These are phyloP conservation scores for Pteropus alecto DNA, from an alignment of 2,113 vertebrate genomes.

Conservation along the genomic window DNA sequence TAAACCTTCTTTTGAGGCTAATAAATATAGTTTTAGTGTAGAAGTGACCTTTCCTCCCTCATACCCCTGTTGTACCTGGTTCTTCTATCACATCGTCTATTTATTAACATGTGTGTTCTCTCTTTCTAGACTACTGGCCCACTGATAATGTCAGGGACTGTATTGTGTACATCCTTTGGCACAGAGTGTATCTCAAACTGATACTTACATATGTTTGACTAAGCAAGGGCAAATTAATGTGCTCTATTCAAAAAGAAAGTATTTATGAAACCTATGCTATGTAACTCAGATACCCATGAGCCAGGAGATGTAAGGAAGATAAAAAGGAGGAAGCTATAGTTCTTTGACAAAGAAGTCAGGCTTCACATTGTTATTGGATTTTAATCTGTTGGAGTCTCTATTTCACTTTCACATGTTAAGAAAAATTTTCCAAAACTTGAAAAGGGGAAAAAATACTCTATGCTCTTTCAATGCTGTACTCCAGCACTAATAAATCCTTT, in stretches of 20 bases:
- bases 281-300: not conserved
- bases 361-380: not conserved
- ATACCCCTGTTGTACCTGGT: not conserved
- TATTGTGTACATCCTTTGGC: not conserved
- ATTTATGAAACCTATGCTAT: not conserved
- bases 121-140: not conserved
- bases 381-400: not conserved
- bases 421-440: not conserved
- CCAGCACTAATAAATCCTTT: not conserved
- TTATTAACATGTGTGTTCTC: not conserved
- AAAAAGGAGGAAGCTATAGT: not conserved
- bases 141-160: not conserved
- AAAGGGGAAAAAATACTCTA: not conserved
- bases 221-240: not conserved
- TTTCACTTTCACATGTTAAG: not conserved
- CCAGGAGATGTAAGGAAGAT: not conserved
- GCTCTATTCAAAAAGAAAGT: not conserved
- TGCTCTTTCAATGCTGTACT: not conserved
- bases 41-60: not conserved
- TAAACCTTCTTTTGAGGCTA: not conserved
- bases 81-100: not conserved
- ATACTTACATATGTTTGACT: not conserved
- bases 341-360: not conserved
- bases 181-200: not conserved
- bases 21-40: not conserved